Percentiles rank a stretch among this genome's conserved stretches.
phyloP scores from a whole-genome alignment of 2,113 vertebrate genomes.

The Tychaedon coryphoeus region DNA sequence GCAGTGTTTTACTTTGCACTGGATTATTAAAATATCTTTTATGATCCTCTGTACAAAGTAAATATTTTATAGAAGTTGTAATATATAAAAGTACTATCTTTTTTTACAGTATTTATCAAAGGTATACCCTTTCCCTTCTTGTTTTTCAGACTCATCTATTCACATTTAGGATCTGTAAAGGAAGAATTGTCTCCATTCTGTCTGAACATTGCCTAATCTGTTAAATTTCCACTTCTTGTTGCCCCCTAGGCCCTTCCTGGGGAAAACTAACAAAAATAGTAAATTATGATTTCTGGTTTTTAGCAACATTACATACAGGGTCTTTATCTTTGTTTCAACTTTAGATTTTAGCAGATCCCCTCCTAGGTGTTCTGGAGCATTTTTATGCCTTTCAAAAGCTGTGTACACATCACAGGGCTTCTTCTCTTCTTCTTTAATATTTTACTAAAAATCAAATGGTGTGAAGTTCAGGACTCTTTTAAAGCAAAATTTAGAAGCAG shows the following conservation, averaged over 20 bases:
- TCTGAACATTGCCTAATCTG: not conserved
- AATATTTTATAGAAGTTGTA: not conserved
- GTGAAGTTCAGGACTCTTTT: not conserved
- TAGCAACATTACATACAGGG: not conserved
- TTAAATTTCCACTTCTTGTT: not conserved
- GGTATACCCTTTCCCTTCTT: not conserved
- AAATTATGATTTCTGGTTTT: not conserved
- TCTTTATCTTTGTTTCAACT: not conserved
- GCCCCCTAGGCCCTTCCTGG: not conserved
- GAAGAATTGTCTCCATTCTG: not conserved
- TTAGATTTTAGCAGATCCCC: not conserved
- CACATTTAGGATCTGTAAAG: not conserved
- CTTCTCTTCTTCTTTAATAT: constrained; percentile 12
- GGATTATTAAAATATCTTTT: not conserved
- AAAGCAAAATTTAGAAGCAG: not conserved
- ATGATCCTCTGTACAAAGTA: not conserved
- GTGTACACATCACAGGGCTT: not conserved
- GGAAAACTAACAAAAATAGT: not conserved
- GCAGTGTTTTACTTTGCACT: not conserved
- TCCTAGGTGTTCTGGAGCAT: not conserved
- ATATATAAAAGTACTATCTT: not conserved
- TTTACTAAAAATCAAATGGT: constrained; percentile 14
- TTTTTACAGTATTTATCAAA: not conserved
- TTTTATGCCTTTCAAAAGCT: constrained; percentile 9
- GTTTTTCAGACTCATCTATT: not conserved